These are phyloP conservation scores for Oxytorus armatus DNA, from an alignment of 2,888 invertebrate genomes.

Conservation along the genomic window DNA sequence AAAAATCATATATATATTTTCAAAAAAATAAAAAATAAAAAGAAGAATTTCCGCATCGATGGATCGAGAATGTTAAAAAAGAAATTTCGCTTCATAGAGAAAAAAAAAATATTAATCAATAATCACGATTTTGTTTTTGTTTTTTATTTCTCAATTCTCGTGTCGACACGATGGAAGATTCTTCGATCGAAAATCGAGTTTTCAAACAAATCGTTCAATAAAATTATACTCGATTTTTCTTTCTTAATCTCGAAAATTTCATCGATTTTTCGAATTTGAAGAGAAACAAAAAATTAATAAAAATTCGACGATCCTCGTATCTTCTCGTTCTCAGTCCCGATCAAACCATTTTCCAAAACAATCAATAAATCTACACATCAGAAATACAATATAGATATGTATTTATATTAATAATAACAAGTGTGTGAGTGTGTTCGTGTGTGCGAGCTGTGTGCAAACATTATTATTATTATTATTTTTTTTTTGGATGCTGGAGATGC, in stretches of 20 bases:
- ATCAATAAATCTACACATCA: constrained; percentile 55
- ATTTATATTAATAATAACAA: constrained; percentile 17
- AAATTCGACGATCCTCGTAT: constrained; percentile 49
- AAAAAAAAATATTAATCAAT: too few relatives aligned
- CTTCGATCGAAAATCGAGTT: too few relatives aligned
- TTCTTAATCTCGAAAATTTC: too few relatives aligned
- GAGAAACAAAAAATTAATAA: background rate
- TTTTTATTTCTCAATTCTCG: too few relatives aligned
- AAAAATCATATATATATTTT: background rate
- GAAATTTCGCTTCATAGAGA: too few relatives aligned
- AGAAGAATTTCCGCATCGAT: too few relatives aligned
- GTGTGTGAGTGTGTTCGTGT: constrained; percentile 44
- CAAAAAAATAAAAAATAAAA: background rate
- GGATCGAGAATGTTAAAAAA: too few relatives aligned
- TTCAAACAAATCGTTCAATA: too few relatives aligned
- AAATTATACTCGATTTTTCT: too few relatives aligned
- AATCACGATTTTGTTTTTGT: too few relatives aligned
- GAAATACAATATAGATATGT: too few relatives aligned
- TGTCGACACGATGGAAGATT: too few relatives aligned
- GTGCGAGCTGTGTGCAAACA: constrained; percentile 55
- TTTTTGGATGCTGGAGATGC: constrained; percentile 50
- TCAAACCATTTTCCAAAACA: constrained; percentile 22
- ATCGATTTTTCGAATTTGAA: background rate
- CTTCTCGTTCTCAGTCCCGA: constrained; percentile 19
- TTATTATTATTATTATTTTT: constrained; percentile 17